phyloP scores from a whole-genome alignment of 2,797 vertebrate species.

The Paedocypris micromegethes region DNA sequence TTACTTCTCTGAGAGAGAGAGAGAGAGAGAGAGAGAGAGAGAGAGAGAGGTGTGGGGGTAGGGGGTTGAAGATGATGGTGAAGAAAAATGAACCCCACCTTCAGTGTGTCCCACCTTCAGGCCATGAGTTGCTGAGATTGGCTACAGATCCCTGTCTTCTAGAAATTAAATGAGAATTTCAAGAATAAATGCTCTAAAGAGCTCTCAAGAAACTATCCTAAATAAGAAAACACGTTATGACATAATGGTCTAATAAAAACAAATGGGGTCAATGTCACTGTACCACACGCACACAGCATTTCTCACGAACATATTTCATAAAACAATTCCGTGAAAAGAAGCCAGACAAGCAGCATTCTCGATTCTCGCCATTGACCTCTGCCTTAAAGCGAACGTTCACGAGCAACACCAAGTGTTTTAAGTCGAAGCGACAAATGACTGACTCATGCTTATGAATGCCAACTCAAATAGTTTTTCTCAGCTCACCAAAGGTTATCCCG shows the following conservation, averaged over 20 bases:
- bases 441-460: constrained; percentile 30
- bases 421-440: constrained; percentile 15
- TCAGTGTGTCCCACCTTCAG: no score
- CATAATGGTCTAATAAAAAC: constrained; percentile 57
- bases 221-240: constrained; percentile 62
- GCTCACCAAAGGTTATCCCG: constrained; percentile 39
- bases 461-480: constrained; percentile 22
- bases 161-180: no score
- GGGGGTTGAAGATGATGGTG: constrained; percentile 19
- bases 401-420: background rate
- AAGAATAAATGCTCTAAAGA: no score
- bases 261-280: constrained; percentile 34
- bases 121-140: no score
- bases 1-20: no score
- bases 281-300: constrained; percentile 10
- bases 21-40: constrained; percentile 28
- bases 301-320: background rate
- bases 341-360: background rate
- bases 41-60: constrained; percentile 16
- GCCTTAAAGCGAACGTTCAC: background rate
- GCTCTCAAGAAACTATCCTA: no score
- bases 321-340: no score
- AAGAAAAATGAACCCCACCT: constrained; percentile 33
- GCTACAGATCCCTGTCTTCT: no score
- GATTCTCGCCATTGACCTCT: background rate